Base-by-base conservation (phyloP, 2,888 invertebrate species). In the Rotaria magnacalcarata region DNA sequence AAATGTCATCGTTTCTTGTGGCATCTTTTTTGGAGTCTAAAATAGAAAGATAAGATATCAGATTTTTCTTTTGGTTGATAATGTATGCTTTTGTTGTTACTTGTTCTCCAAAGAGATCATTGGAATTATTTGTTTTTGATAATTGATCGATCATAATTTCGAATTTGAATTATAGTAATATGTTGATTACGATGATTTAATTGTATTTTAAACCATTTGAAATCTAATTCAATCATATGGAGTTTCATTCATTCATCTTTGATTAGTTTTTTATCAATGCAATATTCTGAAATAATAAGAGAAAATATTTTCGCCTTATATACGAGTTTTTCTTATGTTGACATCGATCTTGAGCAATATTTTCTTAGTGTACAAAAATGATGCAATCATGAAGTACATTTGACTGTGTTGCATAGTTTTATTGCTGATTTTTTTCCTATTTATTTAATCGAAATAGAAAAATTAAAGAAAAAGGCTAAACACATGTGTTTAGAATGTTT, bases 141-240 rank as follows among this genome's bases (percentile, higher is more conserved):
- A 67, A 67, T 67, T 67, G 67, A 67, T 67, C 67, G 19, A 67
- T 67, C 67, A 67, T 67, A 14, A 34, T 67, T 67, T 67, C 24
- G 41, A 34, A 34, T 19, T 67, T 19, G 34, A 19, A 34, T 67
- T 27, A 67, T 67, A 67, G 19, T 19, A 67, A 67, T 14, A 19
- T 34, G 7, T 7, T 34, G 14, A 67, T 67, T 5, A 41, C 34
- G 67, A 67, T 34, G 67, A 34, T 67, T 41, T 41, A 67, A 67
- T 14, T 27, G 14, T 34, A 27, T 11, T 67, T 67, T 67, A 67
- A 67, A 67, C 67, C 67, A 67, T 34, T 67, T 27, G 27, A 67
- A 27, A 19, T 5, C 6, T 16, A 2, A 67, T 34, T 34, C 14
- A 67, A 67, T 34, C 67, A 67, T 67, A 67, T 5, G 67, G n/a